Evolutionary conservation across 2,113 vertebrate species (phyloP), one percentile per base, ranked within the genome.

Genomic region (Urocolius indicus): DNA sequence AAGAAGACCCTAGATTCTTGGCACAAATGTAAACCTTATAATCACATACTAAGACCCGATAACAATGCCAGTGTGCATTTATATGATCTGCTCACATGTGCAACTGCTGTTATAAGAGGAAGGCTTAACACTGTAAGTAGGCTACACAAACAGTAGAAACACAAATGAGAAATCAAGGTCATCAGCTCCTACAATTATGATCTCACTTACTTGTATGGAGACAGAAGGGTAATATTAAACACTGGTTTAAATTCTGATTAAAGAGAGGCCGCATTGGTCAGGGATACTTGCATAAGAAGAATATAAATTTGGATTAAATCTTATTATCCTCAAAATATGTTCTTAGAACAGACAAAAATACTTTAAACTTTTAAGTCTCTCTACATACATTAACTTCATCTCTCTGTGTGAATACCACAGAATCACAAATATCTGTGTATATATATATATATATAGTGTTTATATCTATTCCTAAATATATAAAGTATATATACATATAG

Each of bases 91-190:
- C 79, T 90, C 90, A 49, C 41, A 54, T 24, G 32, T 58, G 67
- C 57, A 76, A 32, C 34, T 87, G 49, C 49, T 73, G 49, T 58
- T 93, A 4, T 6, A 90, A 91, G 61, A 94, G 45, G 57, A 84
- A 74, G 30, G 34, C 49, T 55, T 84, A 93, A 72, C 57, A 75
- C n/a, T 49, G 0, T 43, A 62, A 69, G 81, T n/a, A 79, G 30
- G 75, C 48, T 75, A 34, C 6, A 87, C 41, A 62, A 90, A 81
- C 5, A 75, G 65, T 24, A 58, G 61, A 95, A 93, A 17, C 45
- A 94, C 73, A 87, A 90, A 92, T 52, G 58, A 92, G 90, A 76
- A 92, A 63, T 38, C 86, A 45, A 83, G n/a, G 79, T 81, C 57
- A 26, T 68, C 51, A 69, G 57, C 79, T 89, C 36, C 41, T 54